Evolutionary conservation across 2,888 invertebrate species (phyloP), one percentile per base, ranked within the genome.

Genomic region (Colostygia pectinataria): DNA sequence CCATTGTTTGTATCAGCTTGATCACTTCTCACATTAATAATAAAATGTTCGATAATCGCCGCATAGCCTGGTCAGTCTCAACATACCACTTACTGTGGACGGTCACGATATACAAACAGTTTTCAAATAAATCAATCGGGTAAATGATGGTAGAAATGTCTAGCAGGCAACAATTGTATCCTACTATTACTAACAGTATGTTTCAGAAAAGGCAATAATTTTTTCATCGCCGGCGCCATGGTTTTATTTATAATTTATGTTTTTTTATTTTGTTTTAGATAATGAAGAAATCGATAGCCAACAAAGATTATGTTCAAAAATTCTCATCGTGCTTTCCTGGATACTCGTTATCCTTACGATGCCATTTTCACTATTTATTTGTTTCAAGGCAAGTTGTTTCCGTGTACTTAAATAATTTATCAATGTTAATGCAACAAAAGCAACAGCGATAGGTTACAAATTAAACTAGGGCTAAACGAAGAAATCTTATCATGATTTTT

Each of bases 341-440:
- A 75, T 95, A 2, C 75, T 98, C 24, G 96, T 98, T 24, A 79
- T 95, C 12, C 61, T 96, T 25, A 98, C 98, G 0, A 94, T 98
- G 93, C 98, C 98, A 0, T 96, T 98, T 70, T 98, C 98, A 0
- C 91, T 98, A 3, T 94, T 97, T 79, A 92, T 98, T 47, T 98
- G 97, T 80, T 97, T 98, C 77, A 98, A 98, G 95, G 98, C 97
- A 91, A 91, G 91, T 7, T n/a, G 10, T 12, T 8, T 23, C 4
- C 23, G 1, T 32, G 8, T 36, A 27, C n/a, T n/a, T n/a, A n/a
- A n/a, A n/a, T n/a, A n/a, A n/a, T n/a, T n/a, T n/a, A n/a, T n/a
- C n/a, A n/a, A n/a, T n/a, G n/a, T n/a, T n/a, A n/a, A n/a, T n/a
- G n/a, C n/a, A n/a, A n/a, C n/a, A n/a, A n/a, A n/a, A n/a, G n/a